These are phyloP conservation scores for Bucorvus abyssinicus DNA, from an alignment of 2,797 vertebrate species.

Conservation along the genomic window DNA sequence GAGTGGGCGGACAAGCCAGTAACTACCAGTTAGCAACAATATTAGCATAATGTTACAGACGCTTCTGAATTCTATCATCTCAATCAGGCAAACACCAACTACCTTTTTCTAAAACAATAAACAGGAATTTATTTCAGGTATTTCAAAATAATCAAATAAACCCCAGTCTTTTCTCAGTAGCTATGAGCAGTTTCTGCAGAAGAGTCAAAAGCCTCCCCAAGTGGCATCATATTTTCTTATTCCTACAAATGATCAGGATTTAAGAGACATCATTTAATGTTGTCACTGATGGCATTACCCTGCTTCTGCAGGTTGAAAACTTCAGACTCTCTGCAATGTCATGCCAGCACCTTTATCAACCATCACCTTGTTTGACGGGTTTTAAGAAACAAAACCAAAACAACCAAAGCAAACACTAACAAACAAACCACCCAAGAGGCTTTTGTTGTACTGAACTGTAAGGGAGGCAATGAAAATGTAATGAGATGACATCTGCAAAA, in stretches of 20 bases:
- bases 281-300: not conserved
- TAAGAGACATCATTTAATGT: not conserved
- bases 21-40: not conserved
- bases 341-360: not conserved
- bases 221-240: not conserved
- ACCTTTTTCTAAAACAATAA: not conserved
- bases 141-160: not conserved
- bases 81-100: not conserved
- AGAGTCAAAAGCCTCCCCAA: not conserved
- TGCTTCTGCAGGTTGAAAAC: not conserved
- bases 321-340: not conserved
- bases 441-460: not conserved
- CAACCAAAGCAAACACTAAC: not conserved
- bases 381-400: not conserved
- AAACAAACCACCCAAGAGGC: not conserved
- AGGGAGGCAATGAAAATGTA: not conserved
- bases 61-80: not conserved
- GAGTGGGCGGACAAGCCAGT: not conserved
- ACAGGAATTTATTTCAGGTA: not conserved
- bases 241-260: not conserved
- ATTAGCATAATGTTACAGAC: not conserved
- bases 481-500: not conserved
- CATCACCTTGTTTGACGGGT: not conserved
- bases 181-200: not conserved
- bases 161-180: not conserved